Evolutionary conservation across 2,888 invertebrate genomes (phyloP).

Genomic region (Machimus rusticus): DNA sequence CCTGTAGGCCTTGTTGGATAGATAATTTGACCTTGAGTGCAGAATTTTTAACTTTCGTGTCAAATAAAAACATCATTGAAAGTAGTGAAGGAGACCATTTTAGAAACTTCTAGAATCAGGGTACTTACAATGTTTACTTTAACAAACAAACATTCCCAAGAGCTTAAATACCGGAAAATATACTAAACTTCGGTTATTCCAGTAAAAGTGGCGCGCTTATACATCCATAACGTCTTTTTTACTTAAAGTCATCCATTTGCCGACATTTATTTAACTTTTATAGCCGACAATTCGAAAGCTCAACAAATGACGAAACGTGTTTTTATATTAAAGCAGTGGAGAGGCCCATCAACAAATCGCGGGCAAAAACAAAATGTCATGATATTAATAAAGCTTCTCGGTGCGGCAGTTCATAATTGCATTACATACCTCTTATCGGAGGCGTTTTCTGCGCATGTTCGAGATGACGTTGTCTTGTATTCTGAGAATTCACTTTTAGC

Average conservation of each 20-base stretch:
- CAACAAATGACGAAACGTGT: not conserved
- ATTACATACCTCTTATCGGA: not conserved
- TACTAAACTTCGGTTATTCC: not conserved
- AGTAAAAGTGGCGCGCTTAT: not conserved
- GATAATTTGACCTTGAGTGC: not conserved
- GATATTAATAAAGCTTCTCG: not conserved
- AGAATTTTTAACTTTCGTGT: not conserved
- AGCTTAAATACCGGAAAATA: not conserved
- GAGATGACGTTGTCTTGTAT: constrained; percentile 55
- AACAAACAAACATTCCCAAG: not conserved
- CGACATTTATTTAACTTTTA: not conserved
- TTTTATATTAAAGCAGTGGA: not conserved
- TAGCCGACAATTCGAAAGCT: not conserved
- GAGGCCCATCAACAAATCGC: not conserved
- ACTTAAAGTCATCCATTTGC: not conserved
- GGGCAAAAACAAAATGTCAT: not conserved
- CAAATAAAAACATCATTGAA: not conserved
- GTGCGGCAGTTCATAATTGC: not conserved
- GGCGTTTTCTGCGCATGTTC: not conserved
- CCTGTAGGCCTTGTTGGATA: not conserved
- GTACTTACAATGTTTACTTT: not conserved
- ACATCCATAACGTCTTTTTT: not conserved
- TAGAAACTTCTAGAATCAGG: not conserved
- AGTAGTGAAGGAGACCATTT: not conserved
- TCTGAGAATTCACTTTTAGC: constrained; percentile 60